Percentiles rank a stretch among this genome's conserved stretches.
Conservation (phyloP, 2,888 invertebrate genomes). For the Iphiclides podalirius region DNA sequence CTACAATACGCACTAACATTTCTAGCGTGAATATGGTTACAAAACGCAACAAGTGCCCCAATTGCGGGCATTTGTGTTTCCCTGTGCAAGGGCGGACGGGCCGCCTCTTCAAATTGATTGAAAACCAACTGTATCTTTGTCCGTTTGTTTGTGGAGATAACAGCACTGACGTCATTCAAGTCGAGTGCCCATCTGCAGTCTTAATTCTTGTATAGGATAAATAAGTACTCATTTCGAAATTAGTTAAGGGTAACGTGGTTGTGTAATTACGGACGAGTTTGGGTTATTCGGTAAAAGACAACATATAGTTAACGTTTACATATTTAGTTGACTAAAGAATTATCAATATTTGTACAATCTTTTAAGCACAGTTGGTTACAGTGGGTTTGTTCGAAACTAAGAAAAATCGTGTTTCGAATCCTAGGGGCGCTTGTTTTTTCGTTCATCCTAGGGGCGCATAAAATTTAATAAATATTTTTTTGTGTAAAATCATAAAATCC, state of each 20-base stretch:
- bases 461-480: too few species aligned
- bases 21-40: background rate
- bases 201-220: slow-evolving; percentile 11
- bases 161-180: slow-evolving; percentile 54
- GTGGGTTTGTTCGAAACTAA: too few species aligned
- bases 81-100: slow-evolving; percentile 10
- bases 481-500: too few species aligned
- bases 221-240: background rate
- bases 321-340: too few species aligned
- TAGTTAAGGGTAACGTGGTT: background rate
- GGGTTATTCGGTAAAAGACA: too few species aligned
- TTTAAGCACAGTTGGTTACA: too few species aligned
- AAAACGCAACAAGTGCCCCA: slow-evolving; percentile 8
- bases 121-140: slow-evolving; percentile 67
- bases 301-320: too few species aligned
- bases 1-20: background rate
- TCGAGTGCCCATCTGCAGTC: slow-evolving; percentile 58
- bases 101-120: slow-evolving; percentile 67
- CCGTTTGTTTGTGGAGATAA: slow-evolving; percentile 66
- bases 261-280: too few species aligned
- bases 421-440: too few species aligned
- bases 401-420: too few species aligned
- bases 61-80: background rate
- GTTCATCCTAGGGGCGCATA: too few species aligned
- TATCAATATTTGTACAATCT: too few species aligned